A percentile compares a stretch with the other conserved stretches of the same genome.
These are phyloP conservation scores for Mionectes olivaceus DNA, from an alignment of 2,797 vertebrate species.

Conservation along the genomic window DNA sequence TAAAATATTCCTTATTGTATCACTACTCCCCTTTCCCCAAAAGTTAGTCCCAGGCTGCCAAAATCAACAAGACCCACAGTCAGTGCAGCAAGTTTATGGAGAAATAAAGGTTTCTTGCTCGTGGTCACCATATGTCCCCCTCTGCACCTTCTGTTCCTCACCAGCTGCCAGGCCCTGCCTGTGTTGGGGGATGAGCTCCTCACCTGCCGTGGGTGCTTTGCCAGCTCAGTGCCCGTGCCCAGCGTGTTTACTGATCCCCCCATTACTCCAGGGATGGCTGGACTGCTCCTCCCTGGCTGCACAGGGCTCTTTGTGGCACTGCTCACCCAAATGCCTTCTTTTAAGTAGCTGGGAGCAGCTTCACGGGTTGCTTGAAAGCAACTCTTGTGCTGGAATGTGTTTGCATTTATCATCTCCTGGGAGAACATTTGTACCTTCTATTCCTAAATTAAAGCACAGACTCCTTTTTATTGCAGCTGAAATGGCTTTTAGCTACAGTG, in stretches of 20 bases:
- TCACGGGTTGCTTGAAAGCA: background rate
- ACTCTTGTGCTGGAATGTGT: background rate
- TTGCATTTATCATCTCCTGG: background rate
- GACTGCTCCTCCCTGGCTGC: background rate
- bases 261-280: background rate
- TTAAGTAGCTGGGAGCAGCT: background rate
- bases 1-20: background rate
- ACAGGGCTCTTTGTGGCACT: rapidly evolving
- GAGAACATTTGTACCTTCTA: background rate
- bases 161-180: background rate
- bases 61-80: background rate
- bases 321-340: background rate
- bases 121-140: background rate
- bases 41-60: background rate
- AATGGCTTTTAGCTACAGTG: background rate
- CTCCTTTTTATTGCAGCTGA: background rate
- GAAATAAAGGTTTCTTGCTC: background rate
- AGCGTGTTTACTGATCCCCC: background rate
- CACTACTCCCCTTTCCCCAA: background rate
- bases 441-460: background rate
- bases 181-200: background rate
- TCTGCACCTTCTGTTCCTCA: background rate
- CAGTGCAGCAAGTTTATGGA: background rate
- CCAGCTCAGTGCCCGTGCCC: background rate
- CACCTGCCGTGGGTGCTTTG: background rate